These are phyloP conservation scores for Takifugu ocellatus DNA, from an alignment of 2,797 vertebrate genomes.

Conservation along the genomic window DNA sequence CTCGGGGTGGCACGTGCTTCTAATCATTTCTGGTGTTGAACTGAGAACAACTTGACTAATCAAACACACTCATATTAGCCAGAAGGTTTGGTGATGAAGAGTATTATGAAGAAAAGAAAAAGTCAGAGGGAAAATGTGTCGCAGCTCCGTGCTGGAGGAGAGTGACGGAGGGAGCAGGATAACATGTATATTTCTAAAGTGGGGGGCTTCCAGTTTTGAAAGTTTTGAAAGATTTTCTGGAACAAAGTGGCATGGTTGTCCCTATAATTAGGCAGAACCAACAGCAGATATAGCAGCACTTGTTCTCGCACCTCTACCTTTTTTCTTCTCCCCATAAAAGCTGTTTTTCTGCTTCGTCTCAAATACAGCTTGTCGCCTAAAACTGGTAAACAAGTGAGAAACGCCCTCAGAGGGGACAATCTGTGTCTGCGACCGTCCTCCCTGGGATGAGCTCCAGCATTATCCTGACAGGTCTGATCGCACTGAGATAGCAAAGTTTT, in stretches of 20 bases:
- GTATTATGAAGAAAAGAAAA: conserved; percentile 16
- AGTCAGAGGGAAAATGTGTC: background rate
- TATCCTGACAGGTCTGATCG: conserved; percentile 4
- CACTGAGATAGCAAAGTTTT: too few relatives aligned
- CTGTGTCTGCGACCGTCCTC: conserved; percentile 13
- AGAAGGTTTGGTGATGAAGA: conserved; percentile 17
- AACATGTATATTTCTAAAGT: conserved; percentile 30
- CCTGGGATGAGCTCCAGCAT: conserved; percentile 8
- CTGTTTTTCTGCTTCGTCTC: conserved; percentile 4
- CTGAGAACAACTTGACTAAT: too few relatives aligned
- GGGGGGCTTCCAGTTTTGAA: conserved; percentile 5
- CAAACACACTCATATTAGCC: too few relatives aligned
- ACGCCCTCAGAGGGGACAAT: background rate
- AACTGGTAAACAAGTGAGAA: conserved; percentile 21
- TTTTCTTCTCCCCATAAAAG: conserved; percentile 12
- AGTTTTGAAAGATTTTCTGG: conserved; percentile 42
- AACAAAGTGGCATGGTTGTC: conserved; percentile 47
- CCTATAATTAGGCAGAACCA: conserved; percentile 38
- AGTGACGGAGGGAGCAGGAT: background rate
- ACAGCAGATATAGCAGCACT: conserved; percentile 20
- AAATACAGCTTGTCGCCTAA: conserved; percentile 26
- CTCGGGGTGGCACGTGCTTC: too few relatives aligned
- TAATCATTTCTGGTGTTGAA: too few relatives aligned
- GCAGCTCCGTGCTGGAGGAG: background rate
- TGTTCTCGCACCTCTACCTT: background rate